A percentile compares a stretch with the other conserved stretches of the same genome.
phyloP scores from a whole-genome alignment of 2,797 vertebrate species.

The Sebastes flavidus region DNA sequence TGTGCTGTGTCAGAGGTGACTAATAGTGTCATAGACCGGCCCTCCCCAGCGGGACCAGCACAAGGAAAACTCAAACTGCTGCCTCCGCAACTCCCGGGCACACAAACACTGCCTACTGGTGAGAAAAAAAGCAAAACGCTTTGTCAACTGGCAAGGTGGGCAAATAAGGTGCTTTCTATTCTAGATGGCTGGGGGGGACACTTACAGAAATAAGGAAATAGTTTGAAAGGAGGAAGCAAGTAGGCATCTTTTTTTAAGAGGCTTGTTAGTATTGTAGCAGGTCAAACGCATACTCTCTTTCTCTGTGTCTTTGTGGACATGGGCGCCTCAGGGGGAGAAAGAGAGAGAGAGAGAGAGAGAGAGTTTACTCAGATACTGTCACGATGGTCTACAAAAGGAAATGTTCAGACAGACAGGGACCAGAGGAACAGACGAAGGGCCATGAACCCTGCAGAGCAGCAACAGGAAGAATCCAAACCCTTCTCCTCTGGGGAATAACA shows the following conservation, averaged over 20 bases:
- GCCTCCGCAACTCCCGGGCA: conserved; percentile 63
- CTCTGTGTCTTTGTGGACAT: conserved; percentile 53
- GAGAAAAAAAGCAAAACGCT: conserved; percentile 51
- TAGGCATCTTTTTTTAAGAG: conserved; percentile 49
- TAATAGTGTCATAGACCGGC: conserved; percentile 69
- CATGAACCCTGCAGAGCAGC: conserved; percentile 47
- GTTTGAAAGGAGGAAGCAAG: conserved; percentile 47
- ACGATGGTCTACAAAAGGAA: conserved; percentile 57
- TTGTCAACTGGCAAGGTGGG: conserved; percentile 69
- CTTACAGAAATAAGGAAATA: conserved; percentile 41
- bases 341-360: conserved; percentile 26
- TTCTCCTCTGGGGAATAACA: conserved; percentile 39
- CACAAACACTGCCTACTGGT: conserved; percentile 50
- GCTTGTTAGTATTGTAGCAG: conserved; percentile 59
- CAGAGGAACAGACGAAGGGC: conserved; percentile 50
- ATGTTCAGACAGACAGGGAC: conserved; percentile 62
- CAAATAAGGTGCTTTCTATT: conserved; percentile 57
- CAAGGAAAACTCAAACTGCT: conserved; percentile 76
- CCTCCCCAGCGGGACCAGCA: conserved; percentile 36
- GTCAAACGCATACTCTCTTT: conserved; percentile 60
- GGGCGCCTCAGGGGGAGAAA: conserved; percentile 56
- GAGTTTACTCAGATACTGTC: conserved; percentile 55
- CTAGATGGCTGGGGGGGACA: conserved; percentile 46
- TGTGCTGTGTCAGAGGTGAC: conserved; percentile 77
- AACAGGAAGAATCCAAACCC: conserved; percentile 37